Evolutionary conservation across 2,113 vertebrate genomes (phyloP).

Genomic region (Anguilla rostrata): DNA sequence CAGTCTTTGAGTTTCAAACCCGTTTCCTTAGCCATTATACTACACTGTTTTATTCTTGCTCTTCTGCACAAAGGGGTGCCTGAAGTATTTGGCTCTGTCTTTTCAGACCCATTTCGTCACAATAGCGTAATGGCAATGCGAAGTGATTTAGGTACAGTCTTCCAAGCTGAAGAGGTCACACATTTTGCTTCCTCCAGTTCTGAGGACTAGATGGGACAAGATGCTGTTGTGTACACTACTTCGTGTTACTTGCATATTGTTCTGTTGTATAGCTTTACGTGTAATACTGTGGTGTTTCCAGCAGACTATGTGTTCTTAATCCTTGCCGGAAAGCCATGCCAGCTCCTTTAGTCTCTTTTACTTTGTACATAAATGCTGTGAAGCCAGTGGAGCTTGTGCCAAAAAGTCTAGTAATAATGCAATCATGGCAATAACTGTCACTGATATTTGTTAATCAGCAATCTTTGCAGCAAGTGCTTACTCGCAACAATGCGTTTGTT

Average conservation of each 20-base stretch:
- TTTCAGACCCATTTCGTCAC: neutral
- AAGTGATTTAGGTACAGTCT: neutral
- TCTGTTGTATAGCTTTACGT: constrained; percentile 2
- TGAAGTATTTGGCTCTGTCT: neutral
- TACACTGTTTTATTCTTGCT: neutral
- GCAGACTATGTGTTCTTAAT: neutral
- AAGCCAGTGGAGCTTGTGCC: constrained; percentile 27
- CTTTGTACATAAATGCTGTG: constrained; percentile 12
- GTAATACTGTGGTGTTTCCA: constrained; percentile 6
- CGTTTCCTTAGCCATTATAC: too few relatives aligned
- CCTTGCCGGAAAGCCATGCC: neutral
- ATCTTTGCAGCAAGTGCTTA: constrained; percentile 12
- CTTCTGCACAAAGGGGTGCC: neutral
- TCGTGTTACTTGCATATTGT: neutral
- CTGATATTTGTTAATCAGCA: constrained; percentile 6
- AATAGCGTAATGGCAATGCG: neutral
- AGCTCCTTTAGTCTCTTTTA: neutral
- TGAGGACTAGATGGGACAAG: neutral
- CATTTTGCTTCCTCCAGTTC: neutral
- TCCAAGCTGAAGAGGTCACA: neutral
- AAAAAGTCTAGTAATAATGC: constrained; percentile 24
- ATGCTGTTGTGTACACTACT: neutral
- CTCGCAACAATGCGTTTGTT: neutral
- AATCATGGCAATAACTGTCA: constrained; percentile 29
- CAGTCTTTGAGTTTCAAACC: too few relatives aligned